Evolutionary conservation across 2,113 vertebrate species (phyloP), one percentile per base, ranked within the genome.

Genomic region (Cyphomyrus discorhynchus): DNA sequence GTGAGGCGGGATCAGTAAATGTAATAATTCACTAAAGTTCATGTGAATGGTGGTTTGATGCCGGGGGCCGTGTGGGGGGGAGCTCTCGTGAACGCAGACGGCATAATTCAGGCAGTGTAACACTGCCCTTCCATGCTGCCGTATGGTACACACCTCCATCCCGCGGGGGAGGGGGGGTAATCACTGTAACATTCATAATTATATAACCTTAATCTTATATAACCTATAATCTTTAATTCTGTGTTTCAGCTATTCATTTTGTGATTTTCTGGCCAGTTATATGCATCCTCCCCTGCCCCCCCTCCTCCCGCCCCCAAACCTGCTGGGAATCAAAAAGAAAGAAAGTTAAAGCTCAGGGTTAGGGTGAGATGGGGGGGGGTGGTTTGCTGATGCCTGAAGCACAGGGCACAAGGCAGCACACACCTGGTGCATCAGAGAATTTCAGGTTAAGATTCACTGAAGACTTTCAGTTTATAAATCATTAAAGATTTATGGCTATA

Each of bases 31-130:
- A 94, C 94, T 92, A 93, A 93, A 95, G 94, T 96, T 95, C 93
- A 96, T 96, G 95, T 95, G 94, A 94, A 95, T 93, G 31, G 31
- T 42, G 94, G 94, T 95, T 94, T 94, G 94, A 95, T 95, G 95
- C 95, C 92, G 39, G 56, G 58, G 39, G 24, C 52, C 52, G 3
- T 39, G 70, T 1, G 15, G 74, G 27, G 15, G 17, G 39, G 49
- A 1, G 42, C 39, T 39, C 15, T 19, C 31, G 42, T 9, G 19
- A 39, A 19, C 1, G 1, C 27, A 80, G 74, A 42, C 15, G 27
- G 66, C 4, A 15, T 74, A 31, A 70, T 31, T 82, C 27, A 82
- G 77, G 77, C 77, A 19, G 31, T 82, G 39, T 27, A 7, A 13
- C 31, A 82, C 77, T 19, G 39, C 19, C 31, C 39, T 82, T 15